Evolutionary conservation across 2,888 invertebrate species (phyloP), one percentile per base, ranked within the genome.

Genomic region (Thera obeliscata): DNA sequence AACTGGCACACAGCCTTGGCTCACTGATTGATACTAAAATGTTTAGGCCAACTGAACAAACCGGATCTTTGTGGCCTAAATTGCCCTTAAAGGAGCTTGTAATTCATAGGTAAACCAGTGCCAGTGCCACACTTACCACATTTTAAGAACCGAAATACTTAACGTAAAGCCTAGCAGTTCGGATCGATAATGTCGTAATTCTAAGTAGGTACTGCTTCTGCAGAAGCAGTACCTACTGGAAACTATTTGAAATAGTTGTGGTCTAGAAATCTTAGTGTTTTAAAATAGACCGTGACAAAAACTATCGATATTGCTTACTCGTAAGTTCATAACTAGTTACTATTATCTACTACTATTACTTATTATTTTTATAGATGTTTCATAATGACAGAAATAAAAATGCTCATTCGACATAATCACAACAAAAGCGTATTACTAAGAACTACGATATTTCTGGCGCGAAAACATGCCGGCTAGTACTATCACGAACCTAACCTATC

Each of bases 21-120:
- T 82, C 75, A 81, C 81, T 84, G 84, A 85, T 83, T 87, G 84
- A 84, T 85, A 84, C 84, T 82, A 80, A 80, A 82, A 81, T 81
- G 86, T 87, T 89, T 86, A 85, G 87, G 85, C 82, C 84, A 78
- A 78, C 80, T 77, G 75, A 78, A 81, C 81, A 78, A 87, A 90
- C 91, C 90, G 91, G 92, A 90, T 90, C 83, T 83, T 74, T 76
- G 74, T 82, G 89, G 79, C 87, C 89, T 87, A 84, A 88, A 88
- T 89, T 82, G 83, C 86, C 85, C 83, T 82, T 85, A 83, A 79
- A 87, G 84, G 87, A 86, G 83, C 82, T 83, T 69, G 81, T 83
- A 85, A 85, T 87, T 83, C 82, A 79, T 80, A 81, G 78, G 76
- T 80, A 77, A 80, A 79, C 81, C 70, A 79, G 72, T 83, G 85